Evolutionary conservation across 1,140 invertebrate genomes (phyloP), one percentile per base, ranked within the genome.

Genomic region (Apis laboriosa): DNA sequence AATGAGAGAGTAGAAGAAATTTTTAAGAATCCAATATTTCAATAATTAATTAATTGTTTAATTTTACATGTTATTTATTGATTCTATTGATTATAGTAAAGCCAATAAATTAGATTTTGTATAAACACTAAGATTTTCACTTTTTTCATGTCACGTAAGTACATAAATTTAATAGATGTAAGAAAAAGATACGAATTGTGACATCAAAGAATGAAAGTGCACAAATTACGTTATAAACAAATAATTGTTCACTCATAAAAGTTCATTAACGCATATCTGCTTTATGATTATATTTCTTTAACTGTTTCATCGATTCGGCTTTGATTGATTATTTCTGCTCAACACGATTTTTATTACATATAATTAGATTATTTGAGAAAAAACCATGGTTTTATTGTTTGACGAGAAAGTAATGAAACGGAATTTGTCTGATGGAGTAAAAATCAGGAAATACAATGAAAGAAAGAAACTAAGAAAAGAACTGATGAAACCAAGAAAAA

Each of bases 301-400:
- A 1, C 7, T 19, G 19, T 73, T 55, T 19, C 34, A 7, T 9
- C 24, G 5, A 63, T 73, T 73, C 9, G 49, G 15, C 1, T 55
- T 4, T 60, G 61, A 4, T 19, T 28, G 13, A 24, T 19, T 53
- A 4, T 15, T 24, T n/a, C 9, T 63, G 28, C 21, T 55, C 68
- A 49, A 43, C 68, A 73, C 19, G 28, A 63, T 63, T 79, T 80
- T 58, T 80, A 53, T 11, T 9, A 43, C 34, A 5, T 43, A 63
- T 73, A 80, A 80, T 73, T 80, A 21, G 24, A 1, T 15, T 2
- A 21, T 19, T 28, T 1, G 2, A 49, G 5, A n/a, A 60, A 28
- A 73, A 7, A 24, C 5, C 2, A 9, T 17, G 21, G 4, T 63
- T 67, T 67, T 58, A 2, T 34, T 63, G 9, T 55, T 11, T 0